Percentiles rank a stretch among this genome's conserved stretches.
These are phyloP conservation scores for Drosophila leonis DNA, from an alignment of 2,888 invertebrate genomes.

Conservation along the genomic window DNA sequence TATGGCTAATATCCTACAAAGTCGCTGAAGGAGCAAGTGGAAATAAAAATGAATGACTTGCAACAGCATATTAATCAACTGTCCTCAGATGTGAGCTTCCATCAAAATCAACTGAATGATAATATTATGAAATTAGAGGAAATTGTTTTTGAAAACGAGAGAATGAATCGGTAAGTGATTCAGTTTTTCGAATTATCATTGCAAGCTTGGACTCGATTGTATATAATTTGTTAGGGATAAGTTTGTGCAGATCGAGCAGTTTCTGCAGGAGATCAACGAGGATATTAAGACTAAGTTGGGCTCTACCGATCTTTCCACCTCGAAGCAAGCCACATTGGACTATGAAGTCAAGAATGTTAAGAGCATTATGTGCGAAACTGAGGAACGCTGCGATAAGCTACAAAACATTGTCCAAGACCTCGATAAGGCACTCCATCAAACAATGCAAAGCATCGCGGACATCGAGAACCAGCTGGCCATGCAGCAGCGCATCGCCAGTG, in stretches of 20 bases:
- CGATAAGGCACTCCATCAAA: constrained; percentile 85
- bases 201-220: neutral
- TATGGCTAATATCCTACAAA: constrained; percentile 27
- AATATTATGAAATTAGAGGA: constrained; percentile 83
- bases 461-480: constrained; percentile 85
- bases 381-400: constrained; percentile 86
- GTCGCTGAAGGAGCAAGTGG: constrained; percentile 79
- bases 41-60: constrained; percentile 70
- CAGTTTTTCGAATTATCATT: neutral
- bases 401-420: constrained; percentile 84
- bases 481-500: constrained; percentile 82
- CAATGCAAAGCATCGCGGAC: constrained; percentile 86
- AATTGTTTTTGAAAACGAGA: constrained; percentile 77
- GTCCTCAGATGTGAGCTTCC: constrained; percentile 75
- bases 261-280: constrained; percentile 75
- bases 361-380: constrained; percentile 86
- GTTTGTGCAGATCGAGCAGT: constrained; percentile 79
- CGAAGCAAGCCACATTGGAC: constrained; percentile 86
- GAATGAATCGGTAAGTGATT: constrained; percentile 69
- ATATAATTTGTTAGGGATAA: constrained; percentile 71
- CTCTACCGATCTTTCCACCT: constrained; percentile 82
- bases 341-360: constrained; percentile 86
- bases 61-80: constrained; percentile 80
- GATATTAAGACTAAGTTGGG: constrained; percentile 81
- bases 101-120: constrained; percentile 83